These are phyloP conservation scores for Ianthella basta DNA, from an alignment of 37 sponge, comb jelly and placozoan species.

Conservation along the genomic window DNA sequence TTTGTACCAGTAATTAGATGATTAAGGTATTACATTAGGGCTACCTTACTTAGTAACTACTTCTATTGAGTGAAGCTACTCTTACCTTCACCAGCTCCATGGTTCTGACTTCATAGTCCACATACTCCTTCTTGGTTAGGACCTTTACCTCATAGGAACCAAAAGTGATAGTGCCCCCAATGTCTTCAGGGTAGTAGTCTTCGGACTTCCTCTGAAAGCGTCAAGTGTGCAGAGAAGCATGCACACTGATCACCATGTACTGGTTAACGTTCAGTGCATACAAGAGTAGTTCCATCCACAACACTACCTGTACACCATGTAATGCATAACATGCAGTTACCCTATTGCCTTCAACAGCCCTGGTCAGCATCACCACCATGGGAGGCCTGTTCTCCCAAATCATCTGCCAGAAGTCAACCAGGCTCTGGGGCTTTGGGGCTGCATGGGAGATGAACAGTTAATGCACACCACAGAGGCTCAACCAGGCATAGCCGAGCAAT, in stretches of 20 bases:
- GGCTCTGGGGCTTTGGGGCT: conserved; percentile 1
- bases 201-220: neutral
- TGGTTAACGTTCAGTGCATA: neutral
- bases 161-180: neutral
- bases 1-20: no score
- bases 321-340: neutral
- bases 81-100: neutral
- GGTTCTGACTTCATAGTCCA: conserved; percentile 10
- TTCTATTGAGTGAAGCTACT: no score
- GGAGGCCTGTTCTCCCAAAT: neutral
- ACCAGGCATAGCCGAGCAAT: no score
- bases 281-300: neutral
- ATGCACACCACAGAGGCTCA: no score
- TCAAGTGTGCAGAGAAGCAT: neutral
- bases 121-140: neutral
- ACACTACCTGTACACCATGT: neutral
- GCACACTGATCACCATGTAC: neutral
- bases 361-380: conserved; percentile 32
- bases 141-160: neutral
- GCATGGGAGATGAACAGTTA: no score
- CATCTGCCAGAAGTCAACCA: conserved; percentile 25
- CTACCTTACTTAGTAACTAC: no score
- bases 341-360: neutral
- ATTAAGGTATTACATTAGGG: no score
- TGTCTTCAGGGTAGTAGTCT: conserved; percentile 1